Evolutionary conservation across 2,113 vertebrate genomes (phyloP), one percentile per base, ranked within the genome.

Genomic region (Phyllostomus discolor): DNA sequence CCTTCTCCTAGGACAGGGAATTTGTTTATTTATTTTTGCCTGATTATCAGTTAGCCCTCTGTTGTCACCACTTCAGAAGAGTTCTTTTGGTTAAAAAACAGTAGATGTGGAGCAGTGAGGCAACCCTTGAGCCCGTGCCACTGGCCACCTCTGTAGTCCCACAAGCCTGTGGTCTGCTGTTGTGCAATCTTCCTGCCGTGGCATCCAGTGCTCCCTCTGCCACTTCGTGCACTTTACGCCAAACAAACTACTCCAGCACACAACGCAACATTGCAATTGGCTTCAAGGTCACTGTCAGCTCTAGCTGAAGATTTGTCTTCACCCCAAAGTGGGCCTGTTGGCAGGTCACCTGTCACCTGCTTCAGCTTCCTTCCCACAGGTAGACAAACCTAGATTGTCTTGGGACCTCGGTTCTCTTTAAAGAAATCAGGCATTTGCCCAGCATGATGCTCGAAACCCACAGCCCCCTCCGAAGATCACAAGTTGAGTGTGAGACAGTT

Each of bases 71-170:
- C 33, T 91, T 88, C 43, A 62, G 46, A 73, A 70, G 94, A 80
- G 57, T 84, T 80, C 26, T 92, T 72, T 67, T 17, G 31, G 48
- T 84, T 46, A 14, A 20, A 82, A 64, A 3, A 48, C 57, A 20
- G 73, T 22, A 57, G 64, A 43, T 4, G n/a, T 7, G 50, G 33
- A 70, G 12, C 14, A 1, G 2, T 10, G 24, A 46, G 24, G 19
- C 12, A 43, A 10, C 43, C 2, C 0, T 4, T 22, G 3, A 1
- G 16, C 3, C 43, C 62, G 0, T 17, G 26, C n/a, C 31, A 0
- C 84, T 41, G 50, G 28, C 26, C 35, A 31, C 82, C 48, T 90
- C 33, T 2, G 88, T 35, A n/a, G 33, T 33, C 20, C 67, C 24
- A 26, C 50, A 19, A 14, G 20, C 2, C 1, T 15, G 17, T 12